A percentile compares a stretch with the other conserved stretches of the same genome.
phyloP scores from a whole-genome alignment of 2,113 vertebrate genomes.

The Perccottus glenii region DNA sequence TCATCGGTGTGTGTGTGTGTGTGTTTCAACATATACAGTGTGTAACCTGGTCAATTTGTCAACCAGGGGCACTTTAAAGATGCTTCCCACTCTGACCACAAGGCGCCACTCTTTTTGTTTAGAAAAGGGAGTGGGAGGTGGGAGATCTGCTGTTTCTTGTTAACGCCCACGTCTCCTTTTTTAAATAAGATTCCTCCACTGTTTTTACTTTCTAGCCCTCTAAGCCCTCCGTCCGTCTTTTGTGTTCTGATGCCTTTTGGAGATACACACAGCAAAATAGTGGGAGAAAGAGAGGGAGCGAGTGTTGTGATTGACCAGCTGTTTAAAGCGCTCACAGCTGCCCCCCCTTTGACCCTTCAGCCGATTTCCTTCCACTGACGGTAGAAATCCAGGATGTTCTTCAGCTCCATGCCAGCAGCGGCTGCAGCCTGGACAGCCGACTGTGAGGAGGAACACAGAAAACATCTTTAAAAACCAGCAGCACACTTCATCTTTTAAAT shows the following conservation, averaged over 20 bases:
- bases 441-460: constrained; percentile 65
- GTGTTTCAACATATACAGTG: constrained; percentile 73
- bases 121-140: constrained; percentile 39
- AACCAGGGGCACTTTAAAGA: constrained; percentile 73
- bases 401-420: constrained; percentile 88
- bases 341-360: constrained; percentile 77
- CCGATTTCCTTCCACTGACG: constrained; percentile 99
- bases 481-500: no score
- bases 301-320: constrained; percentile 81
- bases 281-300: constrained; percentile 77
- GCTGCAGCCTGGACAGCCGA: constrained; percentile 87
- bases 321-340: constrained; percentile 67
- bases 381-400: constrained; percentile 94
- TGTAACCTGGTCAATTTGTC: constrained; percentile 73
- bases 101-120: constrained; percentile 67
- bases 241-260: constrained; percentile 61
- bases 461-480: no score
- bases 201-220: constrained; percentile 52
- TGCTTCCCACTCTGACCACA: constrained; percentile 57
- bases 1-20: background rate
- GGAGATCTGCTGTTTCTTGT: constrained; percentile 59
- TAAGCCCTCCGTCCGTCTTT: constrained; percentile 47
- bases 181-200: constrained; percentile 34
- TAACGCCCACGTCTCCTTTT: constrained; percentile 25
- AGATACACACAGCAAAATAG: constrained; percentile 73